Evolutionary conservation across 2,113 vertebrate species (phyloP).

Genomic region (Nothobranchius furzeri): DNA sequence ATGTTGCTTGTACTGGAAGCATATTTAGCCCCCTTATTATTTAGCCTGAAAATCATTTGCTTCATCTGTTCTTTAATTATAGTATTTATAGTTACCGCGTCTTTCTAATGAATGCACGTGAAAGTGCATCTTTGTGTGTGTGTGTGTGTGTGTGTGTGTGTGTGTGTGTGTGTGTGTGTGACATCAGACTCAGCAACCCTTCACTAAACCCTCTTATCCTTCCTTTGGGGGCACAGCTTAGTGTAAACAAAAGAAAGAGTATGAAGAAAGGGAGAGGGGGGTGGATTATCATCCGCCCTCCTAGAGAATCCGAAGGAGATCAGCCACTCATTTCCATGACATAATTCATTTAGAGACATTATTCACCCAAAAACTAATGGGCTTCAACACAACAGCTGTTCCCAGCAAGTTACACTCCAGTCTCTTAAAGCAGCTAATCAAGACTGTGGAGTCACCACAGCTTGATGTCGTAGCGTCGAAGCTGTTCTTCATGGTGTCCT

Average conservation of each 20-base stretch:
- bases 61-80: conserved; percentile 33
- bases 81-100: conserved; percentile 16
- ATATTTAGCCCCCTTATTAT: conserved; percentile 2
- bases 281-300: conserved; percentile 73
- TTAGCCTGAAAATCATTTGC: conserved; percentile 22
- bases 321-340: conserved; percentile 71
- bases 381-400: conserved; percentile 59
- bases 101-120: conserved; percentile 11
- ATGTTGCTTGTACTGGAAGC: neutral
- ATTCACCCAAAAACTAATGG: conserved; percentile 66
- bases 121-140: conserved; percentile 7
- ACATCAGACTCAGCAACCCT: conserved; percentile 58
- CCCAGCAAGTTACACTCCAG: conserved; percentile 48
- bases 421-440: conserved; percentile 41
- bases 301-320: conserved; percentile 67
- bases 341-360: conserved; percentile 71
- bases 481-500: neutral
- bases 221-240: conserved; percentile 74
- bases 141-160: conserved; percentile 44
- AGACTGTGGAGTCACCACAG: conserved; percentile 17
- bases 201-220: conserved; percentile 75
- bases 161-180: conserved; percentile 50
- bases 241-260: conserved; percentile 73
- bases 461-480: conserved; percentile 16
- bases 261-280: conserved; percentile 63